Percentiles rank a stretch among this genome's conserved stretches.
Evolutionary conservation across 1,140 invertebrate species (phyloP).

Genomic region (Bombus breviceps): DNA sequence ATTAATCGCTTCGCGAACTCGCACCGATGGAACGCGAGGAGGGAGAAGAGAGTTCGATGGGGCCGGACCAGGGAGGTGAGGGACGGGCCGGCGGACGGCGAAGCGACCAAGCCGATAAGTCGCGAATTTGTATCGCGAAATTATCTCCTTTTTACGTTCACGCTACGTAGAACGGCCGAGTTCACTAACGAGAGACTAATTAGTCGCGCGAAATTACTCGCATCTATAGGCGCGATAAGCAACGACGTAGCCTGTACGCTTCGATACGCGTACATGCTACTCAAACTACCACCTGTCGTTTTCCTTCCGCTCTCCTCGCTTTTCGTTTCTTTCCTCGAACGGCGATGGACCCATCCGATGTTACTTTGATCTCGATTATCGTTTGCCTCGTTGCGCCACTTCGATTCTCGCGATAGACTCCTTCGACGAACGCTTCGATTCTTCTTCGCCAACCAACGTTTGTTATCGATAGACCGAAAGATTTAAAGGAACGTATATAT

Average conservation of each 20-base stretch:
- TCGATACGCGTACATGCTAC: slow-evolving; percentile 18
- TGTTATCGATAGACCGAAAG: too few relatives aligned
- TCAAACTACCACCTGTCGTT: slow-evolving; percentile 8
- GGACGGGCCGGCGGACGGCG: slow-evolving; percentile 15
- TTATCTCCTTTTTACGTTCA: slow-evolving; percentile 58
- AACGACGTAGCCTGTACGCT: slow-evolving; percentile 4
- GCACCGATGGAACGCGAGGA: slow-evolving; percentile 35
- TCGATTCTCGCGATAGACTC: too few relatives aligned
- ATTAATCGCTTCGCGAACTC: slow-evolving; percentile 81
- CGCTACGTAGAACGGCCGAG: slow-evolving; percentile 54
- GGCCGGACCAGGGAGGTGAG: slow-evolving; percentile 5
- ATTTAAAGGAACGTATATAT: too few relatives aligned
- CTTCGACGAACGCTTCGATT: too few relatives aligned
- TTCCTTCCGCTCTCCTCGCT: slow-evolving; percentile 29
- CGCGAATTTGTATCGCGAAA: slow-evolving; percentile 76
- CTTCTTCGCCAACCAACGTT: too few relatives aligned
- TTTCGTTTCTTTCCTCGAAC: background rate
- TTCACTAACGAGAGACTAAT: slow-evolving; percentile 75
- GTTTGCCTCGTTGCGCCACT: slow-evolving; percentile 29
- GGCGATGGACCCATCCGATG: background rate
- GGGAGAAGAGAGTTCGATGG: slow-evolving; percentile 19
- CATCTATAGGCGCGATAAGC: slow-evolving; percentile 63
- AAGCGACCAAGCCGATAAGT: slow-evolving; percentile 72
- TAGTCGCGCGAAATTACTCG: slow-evolving; percentile 70
- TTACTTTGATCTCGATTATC: slow-evolving; percentile 46